A percentile compares a stretch with the other conserved stretches of the same genome.
Evolutionary conservation across 2,888 invertebrate genomes (phyloP).

Genomic region (Stegana nigrithorax): DNA sequence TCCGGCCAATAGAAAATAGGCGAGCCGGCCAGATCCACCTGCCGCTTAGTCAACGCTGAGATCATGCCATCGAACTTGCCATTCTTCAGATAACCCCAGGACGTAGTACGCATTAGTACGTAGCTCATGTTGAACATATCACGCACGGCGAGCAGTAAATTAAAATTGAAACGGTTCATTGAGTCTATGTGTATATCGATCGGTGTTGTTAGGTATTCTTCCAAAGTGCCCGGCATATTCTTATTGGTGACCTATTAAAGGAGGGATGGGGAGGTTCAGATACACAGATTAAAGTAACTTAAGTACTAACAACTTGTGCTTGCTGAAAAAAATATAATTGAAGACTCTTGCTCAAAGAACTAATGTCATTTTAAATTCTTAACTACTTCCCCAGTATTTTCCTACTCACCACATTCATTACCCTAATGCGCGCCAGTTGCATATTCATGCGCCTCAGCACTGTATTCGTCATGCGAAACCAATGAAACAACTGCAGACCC

Average conservation of each 20-base stretch:
- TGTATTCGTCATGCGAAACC: slow-evolving; percentile 60
- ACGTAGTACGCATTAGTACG: slow-evolving; percentile 67
- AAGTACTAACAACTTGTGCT: not conserved
- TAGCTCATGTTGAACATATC: slow-evolving; percentile 76
- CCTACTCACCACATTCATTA: slow-evolving; percentile 71
- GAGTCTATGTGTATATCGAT: slow-evolving; percentile 72
- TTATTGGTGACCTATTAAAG: slow-evolving; percentile 67
- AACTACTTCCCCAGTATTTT: too few species aligned
- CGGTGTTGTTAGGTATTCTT: slow-evolving; percentile 71
- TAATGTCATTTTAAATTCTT: too few species aligned
- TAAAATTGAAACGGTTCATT: slow-evolving; percentile 75
- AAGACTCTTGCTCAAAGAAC: too few species aligned
- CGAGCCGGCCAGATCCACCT: slow-evolving; percentile 77
- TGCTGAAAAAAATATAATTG: too few species aligned
- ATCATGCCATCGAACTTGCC: slow-evolving; percentile 77
- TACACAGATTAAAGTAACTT: not conserved
- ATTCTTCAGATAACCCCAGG: slow-evolving; percentile 74
- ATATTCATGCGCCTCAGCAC: slow-evolving; percentile 70
- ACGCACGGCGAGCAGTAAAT: slow-evolving; percentile 72
- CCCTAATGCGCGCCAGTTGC: slow-evolving; percentile 71
- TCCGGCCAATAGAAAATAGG: slow-evolving; percentile 76
- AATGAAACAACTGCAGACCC: slow-evolving; percentile 53
- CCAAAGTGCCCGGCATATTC: slow-evolving; percentile 66
- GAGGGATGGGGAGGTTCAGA: slow-evolving; percentile 18
- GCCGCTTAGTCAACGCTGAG: slow-evolving; percentile 71